Evolutionary conservation across 2,113 vertebrate genomes (phyloP).

Genomic region (Callopanchax toddi): DNA sequence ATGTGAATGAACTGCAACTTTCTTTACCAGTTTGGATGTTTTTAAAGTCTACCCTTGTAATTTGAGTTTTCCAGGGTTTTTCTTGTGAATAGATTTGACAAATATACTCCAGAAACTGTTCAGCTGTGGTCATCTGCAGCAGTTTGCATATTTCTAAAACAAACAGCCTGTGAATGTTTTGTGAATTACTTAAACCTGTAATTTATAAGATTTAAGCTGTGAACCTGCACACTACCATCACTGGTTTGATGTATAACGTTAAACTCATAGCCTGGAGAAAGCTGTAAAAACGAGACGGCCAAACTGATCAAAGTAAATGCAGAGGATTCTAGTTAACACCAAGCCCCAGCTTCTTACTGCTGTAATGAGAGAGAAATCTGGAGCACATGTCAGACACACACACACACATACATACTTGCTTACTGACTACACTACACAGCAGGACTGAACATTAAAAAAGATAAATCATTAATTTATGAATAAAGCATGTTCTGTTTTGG

Average conservation of each 20-base stretch:
- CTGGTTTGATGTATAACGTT: conserved; percentile 55
- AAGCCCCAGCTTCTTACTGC: conserved; percentile 41
- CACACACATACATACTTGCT: conserved; percentile 44
- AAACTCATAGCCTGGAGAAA: conserved; percentile 61
- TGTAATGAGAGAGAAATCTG: conserved; percentile 64
- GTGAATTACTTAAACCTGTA: conserved; percentile 10
- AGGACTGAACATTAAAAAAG: conserved; percentile 17
- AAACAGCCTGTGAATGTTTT: conserved; percentile 7
- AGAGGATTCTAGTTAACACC: conserved; percentile 67
- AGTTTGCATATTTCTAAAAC: neutral
- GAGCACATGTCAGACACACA: conserved; percentile 53
- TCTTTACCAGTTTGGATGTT: too few species aligned
- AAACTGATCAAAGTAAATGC: conserved; percentile 71
- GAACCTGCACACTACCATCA: conserved; percentile 47
- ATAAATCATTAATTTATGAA: neutral
- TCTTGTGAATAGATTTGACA: too few species aligned
- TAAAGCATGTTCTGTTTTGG: too few species aligned
- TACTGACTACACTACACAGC: neutral
- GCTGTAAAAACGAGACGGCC: conserved; percentile 53
- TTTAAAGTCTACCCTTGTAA: too few species aligned
- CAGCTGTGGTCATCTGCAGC: neutral
- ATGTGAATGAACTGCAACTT: too few species aligned
- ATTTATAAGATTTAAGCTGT: too few species aligned
- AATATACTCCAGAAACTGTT: neutral
- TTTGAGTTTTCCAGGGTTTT: too few species aligned